phyloP scores from a whole-genome alignment of 1,140 invertebrate genomes.

The Triops cancriformis region DNA sequence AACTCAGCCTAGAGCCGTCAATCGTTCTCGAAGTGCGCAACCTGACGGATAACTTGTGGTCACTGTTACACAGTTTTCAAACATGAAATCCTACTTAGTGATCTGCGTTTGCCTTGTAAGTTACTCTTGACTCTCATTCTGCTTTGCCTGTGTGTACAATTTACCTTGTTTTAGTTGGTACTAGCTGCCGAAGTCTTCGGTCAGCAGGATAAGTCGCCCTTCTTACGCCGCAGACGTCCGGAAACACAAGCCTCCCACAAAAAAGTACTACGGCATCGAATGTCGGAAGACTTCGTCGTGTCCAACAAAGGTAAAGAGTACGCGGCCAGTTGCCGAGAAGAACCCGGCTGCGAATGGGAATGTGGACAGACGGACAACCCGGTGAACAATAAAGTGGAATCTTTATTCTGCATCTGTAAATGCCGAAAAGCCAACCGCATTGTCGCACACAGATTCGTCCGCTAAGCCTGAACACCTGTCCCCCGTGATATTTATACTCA shows the following conservation, averaged over 20 bases:
- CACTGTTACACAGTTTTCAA: neutral
- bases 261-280: neutral
- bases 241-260: neutral
- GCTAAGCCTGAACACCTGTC: neutral
- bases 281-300: neutral
- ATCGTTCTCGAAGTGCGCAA: neutral
- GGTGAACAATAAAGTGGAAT: neutral
- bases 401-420: neutral
- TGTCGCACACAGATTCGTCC: neutral
- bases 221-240: neutral
- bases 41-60: neutral
- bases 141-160: neutral
- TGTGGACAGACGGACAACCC: neutral
- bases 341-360: neutral
- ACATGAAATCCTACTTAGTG: neutral
- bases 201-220: neutral
- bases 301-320: constrained; percentile 3
- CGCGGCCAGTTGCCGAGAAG: neutral
- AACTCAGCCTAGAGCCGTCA: neutral
- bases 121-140: neutral
- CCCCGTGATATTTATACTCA: too few relatives aligned
- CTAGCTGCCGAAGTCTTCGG: neutral
- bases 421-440: neutral
- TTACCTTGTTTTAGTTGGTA: neutral
- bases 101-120: neutral